phyloP scores from a whole-genome alignment of 1,140 invertebrate species.

The Aphaenogaster ashmeadi region DNA sequence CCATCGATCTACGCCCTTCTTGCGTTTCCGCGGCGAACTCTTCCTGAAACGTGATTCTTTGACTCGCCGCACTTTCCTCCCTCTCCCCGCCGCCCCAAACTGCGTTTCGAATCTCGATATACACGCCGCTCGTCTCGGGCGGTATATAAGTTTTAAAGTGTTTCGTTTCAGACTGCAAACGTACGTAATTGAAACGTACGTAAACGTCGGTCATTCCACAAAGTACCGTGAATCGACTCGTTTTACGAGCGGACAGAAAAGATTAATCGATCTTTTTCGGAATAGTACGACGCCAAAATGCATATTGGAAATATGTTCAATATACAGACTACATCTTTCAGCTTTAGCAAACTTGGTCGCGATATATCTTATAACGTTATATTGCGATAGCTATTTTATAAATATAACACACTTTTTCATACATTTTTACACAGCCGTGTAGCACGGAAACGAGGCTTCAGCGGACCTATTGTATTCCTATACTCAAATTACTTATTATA shows the following conservation, averaged over 20 bases:
- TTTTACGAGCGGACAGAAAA: not conserved
- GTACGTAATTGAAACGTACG: conserved; percentile 13
- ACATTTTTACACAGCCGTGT: not conserved
- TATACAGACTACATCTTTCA: not conserved
- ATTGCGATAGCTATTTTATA: not conserved
- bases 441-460: no score
- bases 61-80: conserved; percentile 16
- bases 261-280: not conserved
- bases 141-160: conserved; percentile 21
- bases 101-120: conserved; percentile 43
- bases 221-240: not conserved
- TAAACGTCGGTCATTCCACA: not conserved
- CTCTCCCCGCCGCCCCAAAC: conserved; percentile 2
- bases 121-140: conserved; percentile 35
- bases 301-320: not conserved
- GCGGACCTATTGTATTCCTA: no score
- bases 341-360: not conserved
- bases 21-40: conserved; percentile 60
- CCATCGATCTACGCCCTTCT: conserved; percentile 67
- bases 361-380: not conserved
- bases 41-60: conserved; percentile 66
- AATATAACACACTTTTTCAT: not conserved
- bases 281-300: not conserved
- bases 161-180: not conserved
- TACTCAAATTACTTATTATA: no score